Evolutionary conservation across 2,113 vertebrate genomes (phyloP), one percentile per base, ranked within the genome.

Genomic region (Clarias macrocephalus): DNA sequence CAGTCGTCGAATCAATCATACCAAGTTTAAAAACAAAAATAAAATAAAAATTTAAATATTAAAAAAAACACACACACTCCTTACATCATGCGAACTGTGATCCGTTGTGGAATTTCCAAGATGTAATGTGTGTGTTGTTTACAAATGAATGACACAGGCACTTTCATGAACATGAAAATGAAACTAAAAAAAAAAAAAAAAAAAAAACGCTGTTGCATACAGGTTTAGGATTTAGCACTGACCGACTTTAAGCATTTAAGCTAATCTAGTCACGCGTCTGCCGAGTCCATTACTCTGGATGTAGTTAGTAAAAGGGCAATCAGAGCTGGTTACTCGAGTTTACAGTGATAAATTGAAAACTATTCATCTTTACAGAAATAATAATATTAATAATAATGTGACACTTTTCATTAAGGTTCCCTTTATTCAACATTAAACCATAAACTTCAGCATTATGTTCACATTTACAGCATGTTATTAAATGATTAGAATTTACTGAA

Each of bases 101-200:
- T 30, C 87, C 88, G 79, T 85, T 77, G 90, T 48, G 90, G 30
- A 90, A 85, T 80, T 86, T 87, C 84, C 87, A 88, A 92, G 89
- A 91, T 90, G 73, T 87, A 88, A n/a, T 52, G 56, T 68, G 54
- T 80, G 54, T 21, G 56, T 30, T 80, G 83, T 88, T 90, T 84
- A 88, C 91, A 91, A 94, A 93, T 92, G 88, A 91, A 93, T 87
- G 90, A 93, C 92, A 89, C 93, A 95, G 95, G 95, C 94, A 95
- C 94, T 95, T 93, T 87, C 88, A 81, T 82, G 37, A 66, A 93
- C 93, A 92, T 73, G 66, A 90, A 87, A 87, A 91, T 48, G 75
- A 77, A 59, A 63, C 23, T 9, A n/a, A 57, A 7, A 66, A 68
- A 84, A 90, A 77, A 56, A 63, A 18, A 9, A 37, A 37, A 12